Evolutionary conservation across 2,113 vertebrate species (phyloP), one percentile per base, ranked within the genome.

Genomic region (Podilymbus podiceps): DNA sequence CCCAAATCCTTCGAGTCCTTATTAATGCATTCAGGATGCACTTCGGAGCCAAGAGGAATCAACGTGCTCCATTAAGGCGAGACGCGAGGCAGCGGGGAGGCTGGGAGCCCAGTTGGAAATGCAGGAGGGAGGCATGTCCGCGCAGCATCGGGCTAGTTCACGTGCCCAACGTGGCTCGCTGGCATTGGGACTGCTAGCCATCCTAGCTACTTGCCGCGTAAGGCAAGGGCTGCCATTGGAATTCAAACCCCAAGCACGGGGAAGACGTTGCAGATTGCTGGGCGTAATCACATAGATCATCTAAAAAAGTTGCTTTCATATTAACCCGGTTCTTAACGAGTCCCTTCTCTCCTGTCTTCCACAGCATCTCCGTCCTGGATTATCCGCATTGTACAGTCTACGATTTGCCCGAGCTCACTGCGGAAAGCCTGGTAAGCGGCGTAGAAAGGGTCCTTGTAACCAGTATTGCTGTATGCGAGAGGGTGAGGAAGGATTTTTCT

Each of bases 361-460:
- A 40, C 96, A 99, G 99, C 94, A 99, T 99, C 85, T 99, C 98
- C 0, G 98, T 98, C 55, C 98, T 99, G 98, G 99, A 99, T 98
- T 99, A 99, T 64, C 99, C 99, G 0, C 98, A 98, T 49, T 99
- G 98, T 52, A 99, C 98, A 6, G 98, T 99, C 89, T 98, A 98
- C 33, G 99, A 99, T 92, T 94, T 99, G 98, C 99, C 99, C 0
- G 99, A 99, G 96, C 99, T 99, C 68, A 99, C 99, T 3, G 99
- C 99, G 0, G 99, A 99, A 95, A 99, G 99, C 95, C 97, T 99
- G 98, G 99, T 99, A 98, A 99, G 98, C 97, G 53, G 68, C 86
- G n/a, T 30, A 46, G 49, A 19, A 28, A 83, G 63, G 50, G 44
- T 5, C 67, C 83, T 85, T 79, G 68, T 88, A 91, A 66, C 15